Evolutionary conservation across 2,888 invertebrate species (phyloP), one percentile per base, ranked within the genome.

Genomic region (Sipha maydis): DNA sequence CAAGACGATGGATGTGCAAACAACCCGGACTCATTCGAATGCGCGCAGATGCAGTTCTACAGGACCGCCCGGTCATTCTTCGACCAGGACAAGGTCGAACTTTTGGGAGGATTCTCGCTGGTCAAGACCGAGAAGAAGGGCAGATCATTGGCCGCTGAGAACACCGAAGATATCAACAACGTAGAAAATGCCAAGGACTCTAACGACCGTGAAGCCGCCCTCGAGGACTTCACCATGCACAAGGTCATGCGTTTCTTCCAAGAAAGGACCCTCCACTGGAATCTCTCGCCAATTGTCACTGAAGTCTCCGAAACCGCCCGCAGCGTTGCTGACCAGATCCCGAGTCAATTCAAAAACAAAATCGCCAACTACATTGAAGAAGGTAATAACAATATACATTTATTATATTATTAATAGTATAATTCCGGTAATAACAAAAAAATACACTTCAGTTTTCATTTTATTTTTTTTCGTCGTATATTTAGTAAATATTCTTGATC

Each of bases 11-110:
- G 93, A 90, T 94, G 94, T 91, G 92, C 94, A 90, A 92, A 93
- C 90, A 92, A 93, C 90, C 93, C 93, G 91, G 94, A 94, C 92
- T 94, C 94, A 89, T 94, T 94, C 90, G 93, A 94, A 90, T 95
- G 94, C 92, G 92, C 94, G 89, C 94, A 95, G 92, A 92, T 90
- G 76, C 90, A 91, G 48, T 91, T 94, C 89, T 94, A 93, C 92
- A 93, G 94, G 89, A 93, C 92, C 90, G 93, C 94, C 76, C 93
- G 93, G 91, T 93, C 93, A 56, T 92, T 94, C 91, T 94, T 94
- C 91, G 93, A 93, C 84, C 93, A 93, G 91, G 94, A 94, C 89
- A 93, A 92, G 91, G 92, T 94, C 89, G 93, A 94, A 90, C 90
- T 94, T 77, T 92, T 93, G 89, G 93, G 93, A 89, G 94, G 94